These are phyloP conservation scores for Andricus quercusramuli DNA, from an alignment of 2,888 invertebrate species.

Conservation along the genomic window DNA sequence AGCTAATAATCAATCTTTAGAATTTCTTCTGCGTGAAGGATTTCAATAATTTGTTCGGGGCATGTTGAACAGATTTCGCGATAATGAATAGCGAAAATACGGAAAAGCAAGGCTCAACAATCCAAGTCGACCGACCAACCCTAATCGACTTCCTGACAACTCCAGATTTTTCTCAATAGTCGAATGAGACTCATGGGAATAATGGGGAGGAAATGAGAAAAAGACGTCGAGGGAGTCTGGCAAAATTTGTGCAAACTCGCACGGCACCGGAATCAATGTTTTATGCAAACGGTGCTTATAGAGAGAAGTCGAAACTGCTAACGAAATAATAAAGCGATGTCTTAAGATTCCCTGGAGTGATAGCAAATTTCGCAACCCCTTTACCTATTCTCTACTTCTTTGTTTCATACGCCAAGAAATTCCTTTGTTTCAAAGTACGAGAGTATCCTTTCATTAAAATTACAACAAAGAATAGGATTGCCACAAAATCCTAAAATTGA, in stretches of 20 bases:
- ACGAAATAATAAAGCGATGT: slow-evolving; percentile 24
- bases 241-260: slow-evolving; percentile 31
- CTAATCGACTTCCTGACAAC: slow-evolving; percentile 30
- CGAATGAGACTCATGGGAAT: slow-evolving; percentile 23
- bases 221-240: slow-evolving; percentile 18
- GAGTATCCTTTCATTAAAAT: background rate
- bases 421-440: background rate
- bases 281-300: slow-evolving; percentile 31
- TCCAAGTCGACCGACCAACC: slow-evolving; percentile 2
- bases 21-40: background rate
- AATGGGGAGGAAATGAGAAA: background rate
- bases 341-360: slow-evolving; percentile 19
- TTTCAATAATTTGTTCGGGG: background rate
- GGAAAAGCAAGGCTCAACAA: slow-evolving; percentile 1
- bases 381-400: background rate
- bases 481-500: too few relatives aligned
- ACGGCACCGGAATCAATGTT: slow-evolving; percentile 20
- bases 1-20: background rate
- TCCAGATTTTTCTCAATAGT: slow-evolving; percentile 26
- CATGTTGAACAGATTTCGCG: background rate
- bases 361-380: slow-evolving; percentile 5
- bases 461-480: background rate
- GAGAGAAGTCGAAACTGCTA: background rate
- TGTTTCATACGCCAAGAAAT: background rate
- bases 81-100: slow-evolving; percentile 11